Evolutionary conservation across 2,113 vertebrate species (phyloP).

Genomic region (Sarotherodon lohbergeri): DNA sequence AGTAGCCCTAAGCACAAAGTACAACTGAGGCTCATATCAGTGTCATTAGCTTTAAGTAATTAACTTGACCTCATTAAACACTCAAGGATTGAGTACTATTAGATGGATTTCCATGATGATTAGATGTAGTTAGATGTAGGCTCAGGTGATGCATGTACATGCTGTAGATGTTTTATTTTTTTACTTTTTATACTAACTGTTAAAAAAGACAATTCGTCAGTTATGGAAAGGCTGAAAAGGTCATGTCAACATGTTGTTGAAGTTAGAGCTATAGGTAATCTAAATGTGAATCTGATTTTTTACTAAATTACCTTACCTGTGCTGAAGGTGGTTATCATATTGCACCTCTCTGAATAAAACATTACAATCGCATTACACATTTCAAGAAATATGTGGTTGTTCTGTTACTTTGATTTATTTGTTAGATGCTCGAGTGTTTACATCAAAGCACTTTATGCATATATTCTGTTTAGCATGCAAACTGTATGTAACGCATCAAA

Average conservation of each 20-base stretch:
- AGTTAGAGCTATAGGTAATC: neutral
- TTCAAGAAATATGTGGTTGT: neutral
- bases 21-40: neutral
- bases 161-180: neutral
- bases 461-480: neutral
- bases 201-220: neutral
- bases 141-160: rapidly evolving
- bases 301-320: neutral
- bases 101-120: neutral
- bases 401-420: neutral
- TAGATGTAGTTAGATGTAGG: no score
- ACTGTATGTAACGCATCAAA: neutral
- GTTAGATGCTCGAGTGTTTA: neutral
- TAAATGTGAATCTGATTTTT: neutral
- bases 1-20: rapidly evolving
- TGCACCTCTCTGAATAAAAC: neutral
- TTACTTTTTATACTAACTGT: rapidly evolving
- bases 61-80: neutral
- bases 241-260: neutral
- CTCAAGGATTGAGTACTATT: neutral
- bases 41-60: neutral
- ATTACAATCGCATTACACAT: neutral
- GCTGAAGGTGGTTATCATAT: neutral
- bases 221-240: neutral
- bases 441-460: neutral